These are phyloP conservation scores for Anorthoa munda DNA, from an alignment of 2,888 invertebrate genomes.

Conservation along the genomic window DNA sequence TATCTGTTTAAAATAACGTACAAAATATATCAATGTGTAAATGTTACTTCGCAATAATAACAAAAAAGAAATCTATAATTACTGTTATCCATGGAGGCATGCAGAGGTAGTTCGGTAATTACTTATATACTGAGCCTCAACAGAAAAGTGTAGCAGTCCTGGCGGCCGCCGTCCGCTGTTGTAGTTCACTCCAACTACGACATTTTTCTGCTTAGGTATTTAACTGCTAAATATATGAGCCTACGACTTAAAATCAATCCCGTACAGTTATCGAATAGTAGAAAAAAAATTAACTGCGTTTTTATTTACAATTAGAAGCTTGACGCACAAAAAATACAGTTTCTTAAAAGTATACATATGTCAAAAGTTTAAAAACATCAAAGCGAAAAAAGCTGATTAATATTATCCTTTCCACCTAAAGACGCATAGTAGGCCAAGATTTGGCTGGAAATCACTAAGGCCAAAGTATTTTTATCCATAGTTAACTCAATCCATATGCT, in stretches of 20 bases:
- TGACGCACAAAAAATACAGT: slow-evolving; percentile 81
- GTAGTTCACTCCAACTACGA: slow-evolving; percentile 32
- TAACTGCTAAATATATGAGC: slow-evolving; percentile 65
- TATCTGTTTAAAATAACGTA: slow-evolving; percentile 82
- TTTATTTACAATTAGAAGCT: slow-evolving; percentile 86
- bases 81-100: slow-evolving; percentile 86
- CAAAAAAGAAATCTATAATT: slow-evolving; percentile 82
- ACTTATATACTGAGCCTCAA: slow-evolving; percentile 73
- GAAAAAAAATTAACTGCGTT: slow-evolving; percentile 76
- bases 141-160: slow-evolving; percentile 58
- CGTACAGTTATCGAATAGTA: slow-evolving; percentile 68
- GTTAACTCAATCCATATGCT: too few species aligned
- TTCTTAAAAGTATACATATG: slow-evolving; percentile 75
- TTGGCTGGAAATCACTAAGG: slow-evolving; percentile 29
- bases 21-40: slow-evolving; percentile 83
- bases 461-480: too few species aligned
- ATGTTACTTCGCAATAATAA: slow-evolving; percentile 78
- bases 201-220: slow-evolving; percentile 47
- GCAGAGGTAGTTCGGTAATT: slow-evolving; percentile 88
- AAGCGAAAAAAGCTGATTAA: slow-evolving; percentile 74
- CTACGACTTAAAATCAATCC: slow-evolving; percentile 70
- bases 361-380: slow-evolving; percentile 70
- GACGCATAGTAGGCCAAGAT: slow-evolving; percentile 54
- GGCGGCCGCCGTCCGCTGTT: slow-evolving; percentile 42
- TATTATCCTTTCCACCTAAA: slow-evolving; percentile 76